Base-by-base conservation (phyloP, 2,888 invertebrate genomes). In the Spodoptera exigua region DNA sequence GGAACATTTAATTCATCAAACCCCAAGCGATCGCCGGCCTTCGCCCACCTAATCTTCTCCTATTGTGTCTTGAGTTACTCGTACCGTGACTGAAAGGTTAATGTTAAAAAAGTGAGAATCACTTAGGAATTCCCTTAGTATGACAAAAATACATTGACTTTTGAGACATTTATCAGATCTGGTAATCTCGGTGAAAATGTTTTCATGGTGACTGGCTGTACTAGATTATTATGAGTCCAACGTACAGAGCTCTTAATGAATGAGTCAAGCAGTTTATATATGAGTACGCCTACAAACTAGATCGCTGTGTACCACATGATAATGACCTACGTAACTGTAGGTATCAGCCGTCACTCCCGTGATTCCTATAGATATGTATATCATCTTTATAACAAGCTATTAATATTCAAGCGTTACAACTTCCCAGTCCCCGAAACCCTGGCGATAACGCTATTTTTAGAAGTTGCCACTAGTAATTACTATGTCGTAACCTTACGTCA, bases 401-500 rank as follows among this genome's bases (percentile, higher is more conserved):
- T 57, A 61, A 61, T 70, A 72, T 47, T 54, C 46, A 27, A 18
- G 46, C 40, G 57, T 34, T 27, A 66, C 2, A 18, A 61, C 67
- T 67, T 72, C 53, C 70, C 62, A 16, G 62, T 67, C 46, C 43
- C 46, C 27, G 54, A 58, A 46, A 61, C 43, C 43, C 53, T 68
- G 61, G 53, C 49, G 47, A 71, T 49, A 54, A 43, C 37, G 21
- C 10, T 70, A 57, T 67, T 61, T 67, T 61, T 67, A 61, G 41
- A 37, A 14, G 18, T 43, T 32, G 37, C 35, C 27, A 51, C 27
- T 17, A 21, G 46, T 43, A 40, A 27, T 40, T 34, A 13, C 34
- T 47, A 58, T 66, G 44, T 61, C 61, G 37, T 69, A 61, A 69
- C 46, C 67, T 69, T 72, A 54, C 47, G 47, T 39, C 46, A 53